Evolutionary conservation across 2,113 vertebrate species (phyloP).

Genomic region (Leucopsar rothschildi): DNA sequence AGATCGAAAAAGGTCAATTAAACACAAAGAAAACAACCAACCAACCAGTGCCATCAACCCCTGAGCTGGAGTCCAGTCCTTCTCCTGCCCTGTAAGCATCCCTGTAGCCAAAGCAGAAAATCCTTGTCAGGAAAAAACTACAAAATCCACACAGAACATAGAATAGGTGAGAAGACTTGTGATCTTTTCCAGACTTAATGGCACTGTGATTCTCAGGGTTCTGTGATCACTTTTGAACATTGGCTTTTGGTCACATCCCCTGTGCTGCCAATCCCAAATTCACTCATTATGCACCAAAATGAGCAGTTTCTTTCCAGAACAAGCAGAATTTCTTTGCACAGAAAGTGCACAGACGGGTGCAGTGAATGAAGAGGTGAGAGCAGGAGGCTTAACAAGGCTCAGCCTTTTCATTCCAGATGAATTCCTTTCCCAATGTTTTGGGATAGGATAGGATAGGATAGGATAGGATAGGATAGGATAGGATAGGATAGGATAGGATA

Average conservation of each 20-base stretch:
- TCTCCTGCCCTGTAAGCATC: not conserved
- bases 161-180: not conserved
- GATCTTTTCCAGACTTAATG: not conserved
- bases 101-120: not conserved
- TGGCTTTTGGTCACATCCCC: not conserved
- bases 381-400: not conserved
- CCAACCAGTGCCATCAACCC: not conserved
- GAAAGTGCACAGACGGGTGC: accelerated
- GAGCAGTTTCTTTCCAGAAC: not conserved
- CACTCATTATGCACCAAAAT: not conserved
- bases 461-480: no score
- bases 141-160: not conserved
- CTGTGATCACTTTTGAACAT: not conserved
- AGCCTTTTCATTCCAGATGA: not conserved
- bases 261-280: not conserved
- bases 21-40: not conserved
- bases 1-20: not conserved
- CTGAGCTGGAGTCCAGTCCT: not conserved
- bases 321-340: not conserved
- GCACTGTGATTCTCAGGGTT: not conserved
- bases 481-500: no score
- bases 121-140: not conserved
- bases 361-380: not conserved
- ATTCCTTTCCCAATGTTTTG: not conserved
- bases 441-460: no score